phyloP scores from a whole-genome alignment of 37 sponge, comb jelly and placozoan genomes.

The Cladorhizidae sp. region DNA sequence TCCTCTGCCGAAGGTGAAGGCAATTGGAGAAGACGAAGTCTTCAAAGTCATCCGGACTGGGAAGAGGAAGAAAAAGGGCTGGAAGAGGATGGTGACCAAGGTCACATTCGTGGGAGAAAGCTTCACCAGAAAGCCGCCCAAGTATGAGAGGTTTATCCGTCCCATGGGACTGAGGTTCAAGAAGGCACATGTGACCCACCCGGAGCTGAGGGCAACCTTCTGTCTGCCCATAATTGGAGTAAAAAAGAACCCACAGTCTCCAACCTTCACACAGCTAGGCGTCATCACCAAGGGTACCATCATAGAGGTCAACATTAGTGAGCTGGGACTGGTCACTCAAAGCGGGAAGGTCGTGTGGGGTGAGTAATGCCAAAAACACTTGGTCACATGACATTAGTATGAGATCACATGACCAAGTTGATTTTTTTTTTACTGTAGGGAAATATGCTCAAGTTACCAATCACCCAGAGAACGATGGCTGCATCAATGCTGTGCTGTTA shows the following conservation, averaged over 20 bases:
- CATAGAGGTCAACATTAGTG: conserved; percentile 99
- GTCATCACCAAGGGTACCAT: conserved; percentile 99
- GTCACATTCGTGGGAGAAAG: conserved; percentile 95
- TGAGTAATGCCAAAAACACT: conserved; percentile 23
- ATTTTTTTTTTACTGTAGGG: conserved; percentile 44
- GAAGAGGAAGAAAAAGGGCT: conserved; percentile 88
- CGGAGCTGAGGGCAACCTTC: conserved; percentile 98
- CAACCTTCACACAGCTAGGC: conserved; percentile 95
- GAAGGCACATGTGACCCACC: conserved; percentile 99
- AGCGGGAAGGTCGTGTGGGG: conserved; percentile 99
- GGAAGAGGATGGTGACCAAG: conserved; percentile 99
- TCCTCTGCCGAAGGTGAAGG: conserved; percentile 95
- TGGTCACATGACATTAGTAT: neutral
- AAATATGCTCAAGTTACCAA: conserved; percentile 99
- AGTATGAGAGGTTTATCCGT: conserved; percentile 97
- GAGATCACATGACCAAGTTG: neutral
- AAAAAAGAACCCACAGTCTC: conserved; percentile 98
- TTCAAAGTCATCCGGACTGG: conserved; percentile 94
- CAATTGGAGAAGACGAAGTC: conserved; percentile 95
- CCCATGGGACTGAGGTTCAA: conserved; percentile 99
- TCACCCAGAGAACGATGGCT: conserved; percentile 99
- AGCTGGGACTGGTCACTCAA: conserved; percentile 97
- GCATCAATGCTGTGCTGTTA: conserved; percentile 97
- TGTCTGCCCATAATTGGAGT: conserved; percentile 97
- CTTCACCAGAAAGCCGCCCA: conserved; percentile 98